Percentiles rank a stretch among this genome's conserved stretches.
These are phyloP conservation scores for Callinectes sapidus DNA, from an alignment of 2,888 invertebrate species.

Conservation along the genomic window DNA sequence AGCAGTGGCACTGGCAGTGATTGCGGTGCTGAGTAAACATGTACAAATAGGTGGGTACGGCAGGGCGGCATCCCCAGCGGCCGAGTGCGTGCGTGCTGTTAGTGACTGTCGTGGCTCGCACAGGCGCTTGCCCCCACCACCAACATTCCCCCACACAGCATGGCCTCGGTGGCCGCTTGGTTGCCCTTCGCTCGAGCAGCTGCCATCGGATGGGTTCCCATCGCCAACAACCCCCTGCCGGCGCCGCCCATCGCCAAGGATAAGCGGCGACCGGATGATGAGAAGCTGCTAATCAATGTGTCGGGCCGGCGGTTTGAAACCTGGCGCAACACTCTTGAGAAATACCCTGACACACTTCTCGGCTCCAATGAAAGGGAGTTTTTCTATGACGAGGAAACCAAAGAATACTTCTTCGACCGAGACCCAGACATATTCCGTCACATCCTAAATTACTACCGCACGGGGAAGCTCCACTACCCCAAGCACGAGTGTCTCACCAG, in stretches of 20 bases:
- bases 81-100: slow-evolving; percentile 47
- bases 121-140: slow-evolving; percentile 56
- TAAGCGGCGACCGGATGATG: slow-evolving; percentile 93
- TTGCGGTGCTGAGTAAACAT: slow-evolving; percentile 42
- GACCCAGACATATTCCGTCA: slow-evolving; percentile 99
- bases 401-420: slow-evolving; percentile 99
- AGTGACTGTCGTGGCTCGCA: slow-evolving; percentile 50
- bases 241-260: slow-evolving; percentile 95
- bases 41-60: slow-evolving; percentile 56
- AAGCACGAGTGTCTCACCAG: slow-evolving; percentile 99
- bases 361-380: slow-evolving; percentile 98
- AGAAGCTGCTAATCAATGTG: slow-evolving; percentile 97
- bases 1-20: slow-evolving; percentile 49
- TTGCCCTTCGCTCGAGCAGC: slow-evolving; percentile 99
- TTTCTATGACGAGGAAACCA: slow-evolving; percentile 98
- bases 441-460: slow-evolving; percentile 98
- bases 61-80: slow-evolving; percentile 57
- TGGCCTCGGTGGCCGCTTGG: slow-evolving; percentile 99
- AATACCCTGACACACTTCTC: slow-evolving; percentile 98
- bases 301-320: slow-evolving; percentile 88
- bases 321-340: slow-evolving; percentile 99
- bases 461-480: slow-evolving; percentile 99
- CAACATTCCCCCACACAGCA: slow-evolving; percentile 77
- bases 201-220: slow-evolving; percentile 99
- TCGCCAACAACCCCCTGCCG: slow-evolving; percentile 98